These are phyloP conservation scores for Dasypogon diadema DNA, from an alignment of 2,888 invertebrate species.

Conservation along the genomic window DNA sequence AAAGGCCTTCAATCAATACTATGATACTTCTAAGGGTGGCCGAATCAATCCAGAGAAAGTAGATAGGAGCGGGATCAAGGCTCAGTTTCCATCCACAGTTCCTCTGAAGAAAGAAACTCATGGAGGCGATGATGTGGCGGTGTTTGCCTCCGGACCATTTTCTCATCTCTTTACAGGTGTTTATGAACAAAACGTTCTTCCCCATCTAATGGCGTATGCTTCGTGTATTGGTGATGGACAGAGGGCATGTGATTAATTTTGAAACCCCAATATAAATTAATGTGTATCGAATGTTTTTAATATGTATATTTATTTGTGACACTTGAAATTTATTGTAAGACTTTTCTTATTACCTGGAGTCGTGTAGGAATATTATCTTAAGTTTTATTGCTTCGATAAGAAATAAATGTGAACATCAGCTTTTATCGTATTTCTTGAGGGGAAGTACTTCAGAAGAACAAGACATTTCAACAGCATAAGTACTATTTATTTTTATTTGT, in stretches of 20 bases:
- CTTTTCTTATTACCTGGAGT: too few species aligned
- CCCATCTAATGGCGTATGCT: conserved; percentile 81
- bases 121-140: conserved; percentile 84
- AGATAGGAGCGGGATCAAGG: conserved; percentile 58
- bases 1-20: conserved; percentile 72
- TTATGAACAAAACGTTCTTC: conserved; percentile 83
- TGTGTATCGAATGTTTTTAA: too few species aligned
- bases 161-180: conserved; percentile 84
- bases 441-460: too few species aligned
- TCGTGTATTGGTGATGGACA: conserved; percentile 77
- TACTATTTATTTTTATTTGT: too few species aligned
- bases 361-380: too few species aligned
- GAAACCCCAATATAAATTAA: too few species aligned
- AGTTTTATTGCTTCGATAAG: too few species aligned
- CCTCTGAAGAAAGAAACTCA: conserved; percentile 76
- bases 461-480: too few species aligned
- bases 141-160: conserved; percentile 83
- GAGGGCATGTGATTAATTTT: conserved; percentile 64
- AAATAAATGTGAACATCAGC: too few species aligned
- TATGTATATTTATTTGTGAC: too few species aligned
- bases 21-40: conserved; percentile 58
- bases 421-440: too few species aligned
- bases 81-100: conserved; percentile 73
- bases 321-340: too few species aligned
- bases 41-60: conserved; percentile 63